Evolutionary conservation across 92 coral and sea anemone species (phyloP).

Genomic region (Micromussa lordhowensis): DNA sequence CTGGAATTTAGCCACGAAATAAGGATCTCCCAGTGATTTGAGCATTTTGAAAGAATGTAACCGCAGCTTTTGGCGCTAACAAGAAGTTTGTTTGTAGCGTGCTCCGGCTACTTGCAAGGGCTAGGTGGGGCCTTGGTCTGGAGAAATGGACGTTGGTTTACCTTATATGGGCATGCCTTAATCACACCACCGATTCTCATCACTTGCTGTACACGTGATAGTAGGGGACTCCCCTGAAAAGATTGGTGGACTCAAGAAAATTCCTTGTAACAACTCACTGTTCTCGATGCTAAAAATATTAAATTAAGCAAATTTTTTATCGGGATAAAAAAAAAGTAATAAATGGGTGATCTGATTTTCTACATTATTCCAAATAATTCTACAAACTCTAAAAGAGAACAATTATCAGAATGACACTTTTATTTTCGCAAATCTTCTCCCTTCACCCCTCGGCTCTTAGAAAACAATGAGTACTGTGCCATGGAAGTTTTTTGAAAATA

Average conservation of each 20-base stretch:
- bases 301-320: no score
- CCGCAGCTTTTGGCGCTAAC: neutral
- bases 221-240: slow-evolving; percentile 24
- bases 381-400: no score
- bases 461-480: no score
- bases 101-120: slow-evolving; percentile 1
- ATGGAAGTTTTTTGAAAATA: no score
- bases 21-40: slow-evolving; percentile 87
- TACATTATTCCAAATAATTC: no score
- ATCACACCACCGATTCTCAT: slow-evolving; percentile 8
- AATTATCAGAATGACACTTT: no score
- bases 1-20: slow-evolving; percentile 87
- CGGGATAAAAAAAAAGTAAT: no score
- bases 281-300: neutral
- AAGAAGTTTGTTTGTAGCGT: neutral
- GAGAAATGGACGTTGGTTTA: neutral
- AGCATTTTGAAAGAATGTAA: slow-evolving; percentile 64
- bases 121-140: neutral
- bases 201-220: slow-evolving; percentile 41
- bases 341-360: no score
- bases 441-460: no score
- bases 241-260: neutral
- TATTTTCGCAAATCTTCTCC: no score
- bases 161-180: slow-evolving; percentile 15
- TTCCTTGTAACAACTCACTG: neutral